These are phyloP conservation scores for Actinia equina DNA, from an alignment of 64 coral and sea anemone genomes.

Conservation along the genomic window DNA sequence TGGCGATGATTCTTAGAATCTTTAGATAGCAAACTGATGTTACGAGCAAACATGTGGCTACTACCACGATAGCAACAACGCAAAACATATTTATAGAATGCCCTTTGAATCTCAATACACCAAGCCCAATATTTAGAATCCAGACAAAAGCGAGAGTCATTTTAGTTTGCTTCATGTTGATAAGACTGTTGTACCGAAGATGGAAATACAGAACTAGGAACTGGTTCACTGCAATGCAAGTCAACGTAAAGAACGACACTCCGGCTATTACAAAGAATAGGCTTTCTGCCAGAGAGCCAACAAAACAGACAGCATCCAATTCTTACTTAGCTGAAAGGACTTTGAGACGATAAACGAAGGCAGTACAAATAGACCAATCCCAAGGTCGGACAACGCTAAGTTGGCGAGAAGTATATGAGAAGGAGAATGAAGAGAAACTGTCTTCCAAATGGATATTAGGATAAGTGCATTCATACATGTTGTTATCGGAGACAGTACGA, in stretches of 20 bases:
- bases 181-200: neutral
- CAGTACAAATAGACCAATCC: constrained; percentile 26
- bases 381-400: constrained; percentile 22
- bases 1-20: neutral
- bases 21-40: neutral
- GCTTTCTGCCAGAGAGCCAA: neutral
- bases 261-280: neutral
- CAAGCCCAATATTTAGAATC: neutral
- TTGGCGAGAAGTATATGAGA: neutral
- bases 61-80: neutral
- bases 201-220: neutral
- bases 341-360: constrained; percentile 4
- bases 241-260: neutral
- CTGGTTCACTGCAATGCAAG: neutral
- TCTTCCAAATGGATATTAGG: constrained; percentile 14
- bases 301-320: neutral
- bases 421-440: constrained; percentile 20
- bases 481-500: neutral
- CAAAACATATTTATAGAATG: neutral
- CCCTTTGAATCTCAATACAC: neutral
- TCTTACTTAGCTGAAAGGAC: constrained; percentile 11
- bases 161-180: neutral
- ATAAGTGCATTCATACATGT: constrained; percentile 10
- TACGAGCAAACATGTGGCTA: neutral
- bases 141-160: neutral